phyloP scores from a whole-genome alignment of 2,113 vertebrate species.

The Ranitomeya variabilis region DNA sequence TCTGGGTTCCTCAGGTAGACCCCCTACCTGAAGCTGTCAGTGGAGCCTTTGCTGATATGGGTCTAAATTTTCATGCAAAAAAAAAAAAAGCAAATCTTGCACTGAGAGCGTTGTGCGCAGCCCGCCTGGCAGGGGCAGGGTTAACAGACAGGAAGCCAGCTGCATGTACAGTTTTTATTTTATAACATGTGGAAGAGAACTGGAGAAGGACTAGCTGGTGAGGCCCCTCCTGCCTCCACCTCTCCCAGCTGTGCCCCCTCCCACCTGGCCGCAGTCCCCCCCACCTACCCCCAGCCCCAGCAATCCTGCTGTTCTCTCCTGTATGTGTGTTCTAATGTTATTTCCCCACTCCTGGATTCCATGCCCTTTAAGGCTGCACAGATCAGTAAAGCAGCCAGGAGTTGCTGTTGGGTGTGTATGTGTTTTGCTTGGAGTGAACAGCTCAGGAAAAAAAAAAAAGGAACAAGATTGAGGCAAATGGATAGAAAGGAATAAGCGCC shows the following conservation, averaged over 20 bases:
- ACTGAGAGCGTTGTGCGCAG: not conserved
- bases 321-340: not conserved
- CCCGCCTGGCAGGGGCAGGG: not conserved
- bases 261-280: conserved; percentile 34
- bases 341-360: conserved; percentile 47
- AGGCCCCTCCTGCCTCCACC: conserved; percentile 21
- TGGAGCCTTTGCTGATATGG: too few species aligned
- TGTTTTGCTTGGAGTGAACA: conserved; percentile 53
- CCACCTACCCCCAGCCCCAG: not conserved
- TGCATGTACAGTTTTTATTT: conserved; percentile 36
- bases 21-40: too few species aligned
- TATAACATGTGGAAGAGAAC: conserved; percentile 41
- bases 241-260: conserved; percentile 52
- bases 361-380: conserved; percentile 52
- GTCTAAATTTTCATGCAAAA: too few species aligned
- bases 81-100: too few species aligned
- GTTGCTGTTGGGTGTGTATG: conserved; percentile 53
- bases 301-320: not conserved
- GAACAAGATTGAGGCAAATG: conserved; percentile 37
- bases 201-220: not conserved
- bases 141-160: conserved; percentile 38
- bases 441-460: conserved; percentile 13
- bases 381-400: conserved; percentile 38
- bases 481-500: conserved; percentile 43
- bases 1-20: too few species aligned